phyloP scores from a whole-genome alignment of 2,797 vertebrate genomes.

The Paguma larvata region DNA sequence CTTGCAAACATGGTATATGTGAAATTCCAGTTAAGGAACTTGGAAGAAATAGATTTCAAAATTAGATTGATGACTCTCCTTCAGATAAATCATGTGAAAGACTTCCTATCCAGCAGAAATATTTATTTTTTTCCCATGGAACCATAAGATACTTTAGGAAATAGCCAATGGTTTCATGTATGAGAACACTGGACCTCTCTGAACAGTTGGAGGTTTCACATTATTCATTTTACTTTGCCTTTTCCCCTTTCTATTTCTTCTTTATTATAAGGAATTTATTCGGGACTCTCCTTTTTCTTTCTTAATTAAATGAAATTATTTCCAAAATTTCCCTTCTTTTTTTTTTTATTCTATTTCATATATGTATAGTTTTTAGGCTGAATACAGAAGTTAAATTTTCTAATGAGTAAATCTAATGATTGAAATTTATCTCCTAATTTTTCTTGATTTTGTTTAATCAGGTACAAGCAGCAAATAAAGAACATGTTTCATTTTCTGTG shows the following conservation, averaged over 20 bases:
- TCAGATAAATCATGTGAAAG: background rate
- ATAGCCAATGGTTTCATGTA: background rate
- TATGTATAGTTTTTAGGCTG: background rate
- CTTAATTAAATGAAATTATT: background rate
- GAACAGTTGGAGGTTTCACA: background rate
- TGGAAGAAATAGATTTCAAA: slow-evolving; percentile 20
- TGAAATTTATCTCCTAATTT: slow-evolving; percentile 24
- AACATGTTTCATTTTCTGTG: background rate
- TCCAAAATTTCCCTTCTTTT: background rate
- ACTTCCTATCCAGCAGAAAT: background rate
- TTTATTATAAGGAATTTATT: background rate
- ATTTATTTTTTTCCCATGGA: background rate
- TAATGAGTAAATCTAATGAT: background rate
- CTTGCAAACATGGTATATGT: background rate
- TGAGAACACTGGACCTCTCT: background rate
- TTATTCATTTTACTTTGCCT: background rate
- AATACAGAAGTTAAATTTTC: background rate
- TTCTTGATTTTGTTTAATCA: slow-evolving; percentile 24
- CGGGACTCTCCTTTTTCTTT: background rate
- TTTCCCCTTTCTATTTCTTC: background rate
- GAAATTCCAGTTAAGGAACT: slow-evolving; percentile 19
- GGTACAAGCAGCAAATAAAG: slow-evolving; percentile 33
- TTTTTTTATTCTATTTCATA: background rate
- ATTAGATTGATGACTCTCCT: background rate
- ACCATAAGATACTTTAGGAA: background rate